Base-by-base conservation (phyloP, 2,888 invertebrate genomes). In the Bimastos eiseni region DNA sequence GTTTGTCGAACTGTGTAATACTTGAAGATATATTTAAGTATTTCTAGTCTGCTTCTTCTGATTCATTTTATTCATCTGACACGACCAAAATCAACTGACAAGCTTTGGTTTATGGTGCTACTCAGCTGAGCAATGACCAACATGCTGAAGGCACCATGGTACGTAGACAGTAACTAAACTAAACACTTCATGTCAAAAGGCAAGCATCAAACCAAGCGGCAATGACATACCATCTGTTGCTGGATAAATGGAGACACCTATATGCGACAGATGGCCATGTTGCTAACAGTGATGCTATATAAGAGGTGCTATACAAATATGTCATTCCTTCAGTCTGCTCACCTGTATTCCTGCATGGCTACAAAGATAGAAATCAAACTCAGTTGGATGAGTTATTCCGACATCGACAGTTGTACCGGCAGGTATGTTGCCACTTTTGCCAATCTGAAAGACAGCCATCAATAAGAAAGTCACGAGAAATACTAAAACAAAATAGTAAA, bases 331-430 rank as follows among this genome's bases (percentile, higher is more conserved):
- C 70, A 70, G 30, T n/a, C 17, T 70, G n/a, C 70, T 70, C 70
- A 98, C 95, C 95, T 96, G 96, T 90, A 96, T 96, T 91, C 96
- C 96, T 91, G 96, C 96, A 93, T 96, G 96, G 91, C 96, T 96
- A 96, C 99, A 99, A 91, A 99, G 96, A 95, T 99, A 99, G 96
- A 99, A 99, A 96, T 99, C 99, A 95, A 99, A 99, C 96, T 99
- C 99, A 8, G 99, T 99, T 90, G 99, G 99, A 96, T 99, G 99
- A 89, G 99, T 99, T 95, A 99, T 99, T 93, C 99, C 99, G 92
- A 99, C 98, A 96, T 99, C 99, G 89, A 99, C 99, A 0, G 99
- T 99, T 91, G 99, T 99, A 91, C 99, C 99, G 38, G 99, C 99
- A 83, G 99, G 99, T 94, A 99, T 99, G 96, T 99, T 99, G 92